phyloP scores from a whole-genome alignment of 2,888 invertebrate genomes.

The Clanis bilineata region DNA sequence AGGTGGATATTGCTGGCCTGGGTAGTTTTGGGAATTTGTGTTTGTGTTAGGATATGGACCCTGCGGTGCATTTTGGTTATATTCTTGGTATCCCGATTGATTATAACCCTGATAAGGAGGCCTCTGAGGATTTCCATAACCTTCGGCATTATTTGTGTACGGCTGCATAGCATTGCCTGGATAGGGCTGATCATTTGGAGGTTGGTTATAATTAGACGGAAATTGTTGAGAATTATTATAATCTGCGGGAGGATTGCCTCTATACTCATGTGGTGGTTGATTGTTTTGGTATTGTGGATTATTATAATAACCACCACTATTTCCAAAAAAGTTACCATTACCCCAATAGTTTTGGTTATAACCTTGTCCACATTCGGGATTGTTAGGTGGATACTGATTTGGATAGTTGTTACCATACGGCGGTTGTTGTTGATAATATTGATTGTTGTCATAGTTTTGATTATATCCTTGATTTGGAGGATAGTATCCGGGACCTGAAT shows the following conservation, averaged over 20 bases:
- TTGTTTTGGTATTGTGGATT: conserved; percentile 67
- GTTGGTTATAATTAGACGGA: conserved; percentile 58
- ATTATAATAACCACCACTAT: conserved; percentile 64
- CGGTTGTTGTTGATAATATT: conserved; percentile 69
- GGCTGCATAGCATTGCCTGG: conserved; percentile 57
- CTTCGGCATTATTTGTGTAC: conserved; percentile 58
- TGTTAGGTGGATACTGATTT: conserved; percentile 66
- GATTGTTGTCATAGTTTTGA: conserved; percentile 65
- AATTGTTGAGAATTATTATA: conserved; percentile 58
- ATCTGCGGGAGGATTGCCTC: conserved; percentile 49
- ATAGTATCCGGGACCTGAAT: conserved; percentile 61
- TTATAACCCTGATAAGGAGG: conserved; percentile 58
- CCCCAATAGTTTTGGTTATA: conserved; percentile 75
- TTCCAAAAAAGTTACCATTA: conserved; percentile 67
- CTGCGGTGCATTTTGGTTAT: conserved; percentile 49
- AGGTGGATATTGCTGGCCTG: conserved; percentile 58
- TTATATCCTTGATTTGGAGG: conserved; percentile 77
- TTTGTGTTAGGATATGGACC: conserved; percentile 46
- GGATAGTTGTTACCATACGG: conserved; percentile 67
- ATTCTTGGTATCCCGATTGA: conserved; percentile 58
- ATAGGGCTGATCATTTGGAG: conserved; percentile 53
- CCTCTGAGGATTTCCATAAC: conserved; percentile 56
- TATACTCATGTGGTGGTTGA: conserved; percentile 58
- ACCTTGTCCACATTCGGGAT: conserved; percentile 51
- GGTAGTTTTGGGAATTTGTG: conserved; percentile 49